Evolutionary conservation across 1,140 invertebrate species (phyloP).

Genomic region (Neodiprion fabricii): DNA sequence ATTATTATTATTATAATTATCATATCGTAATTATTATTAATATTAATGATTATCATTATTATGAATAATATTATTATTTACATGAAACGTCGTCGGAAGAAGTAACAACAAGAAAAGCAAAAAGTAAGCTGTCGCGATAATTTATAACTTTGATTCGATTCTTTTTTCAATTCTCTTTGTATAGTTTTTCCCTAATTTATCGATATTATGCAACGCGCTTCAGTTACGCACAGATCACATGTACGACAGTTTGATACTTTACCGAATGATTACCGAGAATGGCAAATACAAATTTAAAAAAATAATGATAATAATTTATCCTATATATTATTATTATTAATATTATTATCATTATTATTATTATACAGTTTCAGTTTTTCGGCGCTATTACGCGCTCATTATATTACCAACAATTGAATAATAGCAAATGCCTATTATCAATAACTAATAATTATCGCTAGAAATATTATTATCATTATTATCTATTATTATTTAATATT

Average conservation of each 20-base stretch:
- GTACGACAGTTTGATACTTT: no score
- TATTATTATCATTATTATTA: constrained; percentile 25
- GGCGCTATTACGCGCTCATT: neutral
- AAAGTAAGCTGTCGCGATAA: neutral
- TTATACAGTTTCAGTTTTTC: neutral
- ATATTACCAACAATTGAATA: neutral
- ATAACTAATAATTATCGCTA: neutral
- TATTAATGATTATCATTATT: constrained; percentile 39
- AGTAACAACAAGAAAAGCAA: neutral
- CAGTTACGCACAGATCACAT: no score
- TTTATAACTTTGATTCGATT: neutral
- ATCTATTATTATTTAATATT: constrained; percentile 8
- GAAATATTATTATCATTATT: neutral
- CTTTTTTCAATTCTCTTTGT: neutral
- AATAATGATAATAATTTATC: neutral
- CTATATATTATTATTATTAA: neutral
- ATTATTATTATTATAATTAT: constrained; percentile 41
- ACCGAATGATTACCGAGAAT: no score
- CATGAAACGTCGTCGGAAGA: constrained; percentile 10
- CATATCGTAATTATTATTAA: constrained; percentile 29
- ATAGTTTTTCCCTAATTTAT: no score
- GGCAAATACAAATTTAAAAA: neutral
- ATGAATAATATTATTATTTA: constrained; percentile 20
- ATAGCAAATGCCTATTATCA: neutral
- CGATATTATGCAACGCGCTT: no score